Evolutionary conservation across 2,888 invertebrate species (phyloP).

Genomic region (Podotricha telesiphe): DNA sequence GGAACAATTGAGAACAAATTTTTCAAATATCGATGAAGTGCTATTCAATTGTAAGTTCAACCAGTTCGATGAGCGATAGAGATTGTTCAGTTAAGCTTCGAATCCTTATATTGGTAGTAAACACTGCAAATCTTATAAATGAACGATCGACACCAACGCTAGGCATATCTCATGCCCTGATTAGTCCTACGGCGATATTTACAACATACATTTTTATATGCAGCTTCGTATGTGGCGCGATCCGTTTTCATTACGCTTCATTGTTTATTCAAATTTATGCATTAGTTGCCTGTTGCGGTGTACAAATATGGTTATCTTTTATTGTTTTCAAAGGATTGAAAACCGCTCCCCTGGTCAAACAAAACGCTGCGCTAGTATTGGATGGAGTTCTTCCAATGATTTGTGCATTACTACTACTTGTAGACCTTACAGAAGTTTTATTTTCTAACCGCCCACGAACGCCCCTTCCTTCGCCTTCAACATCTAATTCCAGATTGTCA

Average conservation of each 20-base stretch:
- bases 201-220: conserved; percentile 61
- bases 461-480: conserved; percentile 41
- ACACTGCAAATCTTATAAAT: conserved; percentile 65
- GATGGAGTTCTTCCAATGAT: conserved; percentile 68
- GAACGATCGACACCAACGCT: conserved; percentile 59
- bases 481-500: conserved; percentile 37
- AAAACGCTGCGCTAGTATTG: conserved; percentile 53
- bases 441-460: conserved; percentile 54
- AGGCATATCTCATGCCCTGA: conserved; percentile 59
- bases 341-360: conserved; percentile 30
- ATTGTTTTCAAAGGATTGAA: conserved; percentile 56
- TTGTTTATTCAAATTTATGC: conserved; percentile 62
- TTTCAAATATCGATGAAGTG: conserved; percentile 51
- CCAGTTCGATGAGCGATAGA: conserved; percentile 57
- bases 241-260: conserved; percentile 51
- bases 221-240: conserved; percentile 52
- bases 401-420: conserved; percentile 56
- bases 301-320: conserved; percentile 57
- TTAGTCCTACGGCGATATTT: conserved; percentile 63
- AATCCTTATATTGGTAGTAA: conserved; percentile 61
- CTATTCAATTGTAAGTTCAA: conserved; percentile 42
- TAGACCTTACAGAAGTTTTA: conserved; percentile 61
- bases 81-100: conserved; percentile 58
- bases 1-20: not conserved
- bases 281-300: conserved; percentile 53